Percentiles rank a stretch among this genome's conserved stretches.
phyloP scores from a whole-genome alignment of 2,797 vertebrate species.

The Pelobates cultripes region DNA sequence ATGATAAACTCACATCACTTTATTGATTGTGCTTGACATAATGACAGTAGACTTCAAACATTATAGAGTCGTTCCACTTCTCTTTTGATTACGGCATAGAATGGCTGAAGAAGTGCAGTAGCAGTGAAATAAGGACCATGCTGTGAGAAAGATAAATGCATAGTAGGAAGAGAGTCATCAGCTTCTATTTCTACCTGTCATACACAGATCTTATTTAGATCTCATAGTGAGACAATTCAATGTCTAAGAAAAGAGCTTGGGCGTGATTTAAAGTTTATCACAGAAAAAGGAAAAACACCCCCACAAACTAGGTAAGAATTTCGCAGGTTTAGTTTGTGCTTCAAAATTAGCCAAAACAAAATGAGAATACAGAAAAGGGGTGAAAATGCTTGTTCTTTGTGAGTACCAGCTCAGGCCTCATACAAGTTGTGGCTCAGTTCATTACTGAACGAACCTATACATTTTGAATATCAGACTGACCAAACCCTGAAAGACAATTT shows the following conservation, averaged over 20 bases:
- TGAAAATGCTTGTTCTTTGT: too few species aligned
- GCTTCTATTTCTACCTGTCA: neutral
- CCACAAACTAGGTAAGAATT: too few species aligned
- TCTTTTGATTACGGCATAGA: neutral
- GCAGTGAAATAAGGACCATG: neutral
- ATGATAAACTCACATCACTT: neutral
- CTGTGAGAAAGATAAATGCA: neutral
- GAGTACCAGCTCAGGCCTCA: too few species aligned
- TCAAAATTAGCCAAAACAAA: too few species aligned
- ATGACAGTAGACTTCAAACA: slow-evolving; percentile 22
- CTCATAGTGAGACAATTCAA: neutral
- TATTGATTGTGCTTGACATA: slow-evolving; percentile 30
- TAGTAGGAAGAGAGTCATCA: neutral
- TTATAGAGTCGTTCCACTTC: neutral
- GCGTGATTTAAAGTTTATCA: neutral
- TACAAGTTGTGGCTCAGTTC: too few species aligned
- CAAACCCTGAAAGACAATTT: too few species aligned
- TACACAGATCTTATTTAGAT: neutral
- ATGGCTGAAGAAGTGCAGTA: neutral
- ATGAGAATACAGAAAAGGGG: too few species aligned
- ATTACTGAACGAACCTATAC: too few species aligned
- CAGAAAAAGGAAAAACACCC: neutral
- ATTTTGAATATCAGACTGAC: too few species aligned
- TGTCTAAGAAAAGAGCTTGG: neutral
- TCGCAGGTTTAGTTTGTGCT: too few species aligned